A percentile compares a stretch with the other conserved stretches of the same genome.
Conservation (phyloP, 1,140 invertebrate species). For the Oryctes rhinoceros region DNA sequence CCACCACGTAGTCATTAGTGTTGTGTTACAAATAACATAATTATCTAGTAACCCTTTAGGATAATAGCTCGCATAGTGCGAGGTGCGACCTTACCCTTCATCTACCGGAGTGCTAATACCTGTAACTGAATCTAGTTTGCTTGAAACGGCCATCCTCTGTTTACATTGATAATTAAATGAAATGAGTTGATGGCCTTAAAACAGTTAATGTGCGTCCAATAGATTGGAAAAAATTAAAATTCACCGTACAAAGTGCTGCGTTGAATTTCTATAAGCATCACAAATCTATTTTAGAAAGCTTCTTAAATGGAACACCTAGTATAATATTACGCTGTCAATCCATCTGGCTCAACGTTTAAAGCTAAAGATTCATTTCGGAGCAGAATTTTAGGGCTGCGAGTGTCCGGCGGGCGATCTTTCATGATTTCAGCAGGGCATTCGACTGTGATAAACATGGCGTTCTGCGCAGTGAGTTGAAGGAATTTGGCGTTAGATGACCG, state of each 20-base stretch:
- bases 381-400: too few relatives aligned
- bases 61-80: conserved; percentile 2
- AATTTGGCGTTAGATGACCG: too few relatives aligned
- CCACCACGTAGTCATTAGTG: conserved; percentile 15
- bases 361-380: too few relatives aligned
- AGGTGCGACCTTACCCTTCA: conserved; percentile 16
- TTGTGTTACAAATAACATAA: conserved; percentile 9
- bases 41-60: conserved; percentile 26
- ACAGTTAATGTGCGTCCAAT: not conserved
- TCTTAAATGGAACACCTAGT: too few relatives aligned
- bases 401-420: too few relatives aligned
- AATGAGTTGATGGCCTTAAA: not conserved
- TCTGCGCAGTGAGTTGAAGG: too few relatives aligned
- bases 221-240: not conserved
- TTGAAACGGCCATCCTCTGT: conserved; percentile 10
- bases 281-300: not conserved
- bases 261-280: not conserved
- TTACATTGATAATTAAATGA: conserved; percentile 18
- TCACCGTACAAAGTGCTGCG: not conserved
- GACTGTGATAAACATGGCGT: too few relatives aligned
- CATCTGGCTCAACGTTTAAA: too few relatives aligned
- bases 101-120: conserved; percentile 1
- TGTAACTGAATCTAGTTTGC: conserved; percentile 26
- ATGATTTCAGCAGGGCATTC: too few relatives aligned
- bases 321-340: too few relatives aligned